phyloP scores from a whole-genome alignment of 2,888 invertebrate species.

The Hoplodrina ambigua region DNA sequence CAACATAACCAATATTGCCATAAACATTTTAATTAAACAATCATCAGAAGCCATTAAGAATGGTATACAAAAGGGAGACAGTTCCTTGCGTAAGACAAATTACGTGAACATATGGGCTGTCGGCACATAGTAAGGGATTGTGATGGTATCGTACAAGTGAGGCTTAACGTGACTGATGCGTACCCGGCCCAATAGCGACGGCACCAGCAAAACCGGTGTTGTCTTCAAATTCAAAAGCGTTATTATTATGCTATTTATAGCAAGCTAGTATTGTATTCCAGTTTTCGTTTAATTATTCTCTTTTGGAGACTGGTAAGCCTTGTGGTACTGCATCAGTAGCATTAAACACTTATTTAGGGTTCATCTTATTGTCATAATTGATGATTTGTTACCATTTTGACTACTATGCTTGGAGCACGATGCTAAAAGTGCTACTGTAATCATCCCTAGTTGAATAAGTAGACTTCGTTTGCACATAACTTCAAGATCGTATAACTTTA shows the following conservation, averaged over 20 bases:
- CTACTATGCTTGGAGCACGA: not conserved
- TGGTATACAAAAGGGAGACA: constrained; percentile 47
- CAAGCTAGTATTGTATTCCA: constrained; percentile 4
- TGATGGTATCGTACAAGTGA: constrained; percentile 66
- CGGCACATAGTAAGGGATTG: constrained; percentile 64
- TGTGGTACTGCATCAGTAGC: constrained; percentile 1
- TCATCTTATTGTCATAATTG: not conserved
- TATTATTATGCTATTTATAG: constrained; percentile 33
- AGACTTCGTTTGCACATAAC: constrained; percentile 1
- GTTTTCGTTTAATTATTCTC: constrained; percentile 5
- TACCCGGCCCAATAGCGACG: constrained; percentile 49
- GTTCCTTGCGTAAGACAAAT: constrained; percentile 65
- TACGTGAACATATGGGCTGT: constrained; percentile 66
- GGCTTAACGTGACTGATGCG: constrained; percentile 72
- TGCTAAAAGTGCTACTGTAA: not conserved
- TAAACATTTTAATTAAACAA: constrained; percentile 44
- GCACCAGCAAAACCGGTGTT: constrained; percentile 36
- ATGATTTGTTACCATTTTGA: not conserved
- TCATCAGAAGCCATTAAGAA: constrained; percentile 41
- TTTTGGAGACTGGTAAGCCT: constrained; percentile 8
- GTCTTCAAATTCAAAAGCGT: constrained; percentile 49
- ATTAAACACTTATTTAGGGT: not conserved
- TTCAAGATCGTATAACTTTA: constrained; percentile 15
- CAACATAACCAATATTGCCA: constrained; percentile 14
- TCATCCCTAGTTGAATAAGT: not conserved